Evolutionary conservation across 2,797 vertebrate species (phyloP), one percentile per base, ranked within the genome.

Genomic region (Lutjanus argentimaculatus): DNA sequence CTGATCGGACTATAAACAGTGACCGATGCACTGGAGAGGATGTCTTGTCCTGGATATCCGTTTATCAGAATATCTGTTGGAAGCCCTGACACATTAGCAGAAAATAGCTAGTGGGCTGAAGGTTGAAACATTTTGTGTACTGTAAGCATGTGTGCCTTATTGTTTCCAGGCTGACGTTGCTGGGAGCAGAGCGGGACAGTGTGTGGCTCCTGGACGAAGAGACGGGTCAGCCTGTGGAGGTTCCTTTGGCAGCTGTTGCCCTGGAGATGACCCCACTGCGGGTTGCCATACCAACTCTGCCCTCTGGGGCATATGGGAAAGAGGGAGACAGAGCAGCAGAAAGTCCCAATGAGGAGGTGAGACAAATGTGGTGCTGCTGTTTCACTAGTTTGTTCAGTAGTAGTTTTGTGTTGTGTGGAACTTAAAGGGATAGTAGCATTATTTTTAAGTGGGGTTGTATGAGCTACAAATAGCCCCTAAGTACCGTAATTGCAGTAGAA

Each of bases 201-300:
- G 17, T 79, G 72, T 88, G 74, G 82, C 85, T 88, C 30, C 79
- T 78, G 17, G 92, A 91, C 6, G 80, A 94, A 65, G 84, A 87
- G 40, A 59, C 72, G 0, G 92, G 65, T 22, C 87, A 25, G 14
- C 89, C 87, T 3, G 21, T 25, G 0, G 87, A 86, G 9, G 43
- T 52, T 57, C 73, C 83, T 56, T 63, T 77, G 13, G 75, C 30
- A 6, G 49, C 17, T n/a, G 57, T 70, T 2, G 30, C 76, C 5
- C 45, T 30, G 36, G 96, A 97, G 83, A 90, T 88, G 88, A 97
- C 96, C 2, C 96, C 96, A 77, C 82, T 77, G 5, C 77, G 59
- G 0, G 53, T 70, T 11, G 78, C 87, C 53, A 79, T 94, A 91
- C 81, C 89, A 52, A 42, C 88, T 8, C 76, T 85, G 22, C 63